These are phyloP conservation scores for Gymnoscopelus microlampas DNA, from an alignment of 2,797 vertebrate species.

Conservation along the genomic window DNA sequence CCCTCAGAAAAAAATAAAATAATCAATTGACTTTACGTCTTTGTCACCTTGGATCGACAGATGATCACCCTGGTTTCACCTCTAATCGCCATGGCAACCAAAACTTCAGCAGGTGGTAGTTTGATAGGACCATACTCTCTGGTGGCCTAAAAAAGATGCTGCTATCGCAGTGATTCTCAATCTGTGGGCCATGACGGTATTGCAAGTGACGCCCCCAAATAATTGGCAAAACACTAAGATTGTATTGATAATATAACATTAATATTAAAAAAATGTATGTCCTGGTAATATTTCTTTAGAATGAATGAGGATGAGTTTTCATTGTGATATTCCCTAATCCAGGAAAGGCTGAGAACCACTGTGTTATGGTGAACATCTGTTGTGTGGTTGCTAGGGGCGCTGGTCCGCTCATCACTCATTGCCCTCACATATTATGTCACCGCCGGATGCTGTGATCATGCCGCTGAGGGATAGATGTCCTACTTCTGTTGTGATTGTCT, in stretches of 20 bases:
- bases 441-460: slow-evolving; percentile 49
- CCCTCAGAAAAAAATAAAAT: slow-evolving; percentile 7
- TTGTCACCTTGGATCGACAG: background rate
- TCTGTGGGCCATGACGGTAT: too few relatives aligned
- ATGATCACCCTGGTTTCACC: slow-evolving; percentile 31
- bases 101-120: slow-evolving; percentile 27
- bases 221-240: too few relatives aligned
- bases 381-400: slow-evolving; percentile 43
- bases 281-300: too few relatives aligned
- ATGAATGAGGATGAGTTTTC: too few relatives aligned
- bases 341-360: background rate
- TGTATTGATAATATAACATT: too few relatives aligned
- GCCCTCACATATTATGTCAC: slow-evolving; percentile 52
- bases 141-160: background rate
- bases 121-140: slow-evolving; percentile 12
- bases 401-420: slow-evolving; percentile 50
- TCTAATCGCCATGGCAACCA: slow-evolving; percentile 41
- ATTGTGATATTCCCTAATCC: too few relatives aligned
- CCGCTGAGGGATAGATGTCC: slow-evolving; percentile 45
- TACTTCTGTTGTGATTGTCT: slow-evolving; percentile 43
- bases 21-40: slow-evolving; percentile 26
- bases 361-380: slow-evolving; percentile 55
- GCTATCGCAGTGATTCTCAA: too few relatives aligned
- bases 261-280: too few relatives aligned
- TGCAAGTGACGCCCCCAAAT: too few relatives aligned